Percentiles rank a stretch among this genome's conserved stretches.
phyloP scores from a whole-genome alignment of 23 tunicate genomes.

The Clavelina lepadiformis region DNA sequence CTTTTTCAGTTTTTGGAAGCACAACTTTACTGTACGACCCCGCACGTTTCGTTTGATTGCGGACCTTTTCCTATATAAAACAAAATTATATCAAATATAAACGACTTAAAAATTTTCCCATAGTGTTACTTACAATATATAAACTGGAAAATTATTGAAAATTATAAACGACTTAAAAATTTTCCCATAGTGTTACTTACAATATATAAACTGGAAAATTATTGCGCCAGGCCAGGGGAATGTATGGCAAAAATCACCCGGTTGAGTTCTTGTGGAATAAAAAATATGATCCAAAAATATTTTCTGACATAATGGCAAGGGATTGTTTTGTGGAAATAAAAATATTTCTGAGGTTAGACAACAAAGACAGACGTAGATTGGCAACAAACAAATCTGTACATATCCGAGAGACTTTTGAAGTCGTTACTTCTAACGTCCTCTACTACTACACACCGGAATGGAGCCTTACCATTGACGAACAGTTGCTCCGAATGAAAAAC shows the following conservation, averaged over 20 bases:
- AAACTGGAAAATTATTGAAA: no score
- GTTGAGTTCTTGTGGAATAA: slow-evolving; percentile 1
- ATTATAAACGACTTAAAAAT: no score
- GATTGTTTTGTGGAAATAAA: not conserved
- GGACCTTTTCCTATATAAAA: slow-evolving; percentile 66
- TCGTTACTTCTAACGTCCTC: not conserved
- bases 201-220: no score
- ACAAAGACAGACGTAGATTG: not conserved
- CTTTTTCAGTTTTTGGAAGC: slow-evolving; percentile 33
- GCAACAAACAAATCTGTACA: slow-evolving; percentile 3
- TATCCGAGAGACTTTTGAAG: slow-evolving; percentile 3
- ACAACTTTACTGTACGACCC: slow-evolving; percentile 8
- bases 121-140: no score
- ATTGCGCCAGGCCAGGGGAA: not conserved
- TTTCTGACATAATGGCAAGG: not conserved
- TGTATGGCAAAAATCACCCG: slow-evolving; percentile 5
- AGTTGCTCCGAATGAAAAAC: slow-evolving; percentile 6
- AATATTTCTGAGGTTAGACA: not conserved
- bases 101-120: no score
- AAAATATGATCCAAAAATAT: not conserved
- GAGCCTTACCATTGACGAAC: not conserved
- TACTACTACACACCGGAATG: slow-evolving; percentile 3
- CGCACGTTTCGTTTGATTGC: slow-evolving; percentile 32
- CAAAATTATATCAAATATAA: no score
- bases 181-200: no score